A percentile compares a stretch with the other conserved stretches of the same genome.
phyloP scores from a whole-genome alignment of 2,888 invertebrate species.

The Acrobasis repandana region DNA sequence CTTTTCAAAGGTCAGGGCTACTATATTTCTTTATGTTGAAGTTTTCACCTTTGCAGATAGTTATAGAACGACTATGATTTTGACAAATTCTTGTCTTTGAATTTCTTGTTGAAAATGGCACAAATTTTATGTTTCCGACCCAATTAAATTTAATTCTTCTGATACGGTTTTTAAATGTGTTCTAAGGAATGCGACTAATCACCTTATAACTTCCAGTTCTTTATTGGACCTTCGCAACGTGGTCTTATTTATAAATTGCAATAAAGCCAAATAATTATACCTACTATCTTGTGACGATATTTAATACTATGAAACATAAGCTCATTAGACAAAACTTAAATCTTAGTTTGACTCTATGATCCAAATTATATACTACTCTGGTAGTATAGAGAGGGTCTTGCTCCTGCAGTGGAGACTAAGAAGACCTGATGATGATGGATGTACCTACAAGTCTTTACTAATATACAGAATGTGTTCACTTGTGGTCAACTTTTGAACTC shows the following conservation, averaged over 20 bases:
- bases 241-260: not conserved
- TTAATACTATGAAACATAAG: too few species aligned
- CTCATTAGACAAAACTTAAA: too few species aligned
- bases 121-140: too few species aligned
- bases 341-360: too few species aligned
- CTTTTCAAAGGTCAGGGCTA: not conserved
- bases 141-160: not conserved
- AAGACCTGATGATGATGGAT: too few species aligned
- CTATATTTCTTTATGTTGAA: not conserved
- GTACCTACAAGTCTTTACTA: too few species aligned
- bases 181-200: conserved; percentile 10
- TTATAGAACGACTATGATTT: not conserved
- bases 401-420: too few species aligned
- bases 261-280: not conserved
- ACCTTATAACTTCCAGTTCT: not conserved
- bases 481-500: too few species aligned
- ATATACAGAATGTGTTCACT: too few species aligned
- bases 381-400: too few species aligned
- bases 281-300: too few species aligned
- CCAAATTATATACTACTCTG: too few species aligned
- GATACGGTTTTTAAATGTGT: not conserved
- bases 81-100: not conserved
- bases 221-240: conserved; percentile 1
- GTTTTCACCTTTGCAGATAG: not conserved
- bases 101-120: not conserved